These are phyloP conservation scores for Rhopalosiphum nymphaeae DNA, from an alignment of 2,888 invertebrate genomes.

Conservation along the genomic window DNA sequence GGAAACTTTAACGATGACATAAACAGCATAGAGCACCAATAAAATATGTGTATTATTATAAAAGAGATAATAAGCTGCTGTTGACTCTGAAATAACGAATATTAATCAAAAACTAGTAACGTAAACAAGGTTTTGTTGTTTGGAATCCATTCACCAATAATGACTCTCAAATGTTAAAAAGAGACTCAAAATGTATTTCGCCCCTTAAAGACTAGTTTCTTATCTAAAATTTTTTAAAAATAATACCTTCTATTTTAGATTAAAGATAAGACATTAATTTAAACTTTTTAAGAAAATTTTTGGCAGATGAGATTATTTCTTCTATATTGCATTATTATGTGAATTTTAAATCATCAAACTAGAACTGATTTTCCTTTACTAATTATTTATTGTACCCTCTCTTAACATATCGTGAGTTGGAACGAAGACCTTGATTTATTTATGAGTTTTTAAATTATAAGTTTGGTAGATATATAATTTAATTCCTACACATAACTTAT, in stretches of 20 bases:
- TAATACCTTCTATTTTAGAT: neutral
- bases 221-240: neutral
- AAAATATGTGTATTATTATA: neutral
- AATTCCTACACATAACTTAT: neutral
- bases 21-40: neutral
- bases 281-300: neutral
- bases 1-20: neutral
- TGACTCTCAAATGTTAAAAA: neutral
- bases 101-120: neutral
- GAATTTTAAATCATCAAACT: neutral
- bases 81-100: neutral
- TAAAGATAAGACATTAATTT: neutral
- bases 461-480: neutral
- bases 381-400: neutral
- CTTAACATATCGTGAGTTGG: neutral
- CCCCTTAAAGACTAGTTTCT: neutral
- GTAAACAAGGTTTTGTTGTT: neutral
- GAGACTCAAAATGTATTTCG: neutral
- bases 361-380: neutral
- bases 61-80: neutral
- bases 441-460: neutral
- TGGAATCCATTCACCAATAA: neutral
- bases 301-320: neutral
- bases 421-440: neutral
- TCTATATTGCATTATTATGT: neutral